phyloP scores from a whole-genome alignment of 2,113 vertebrate species.

The Lichenostomus cassidix region DNA sequence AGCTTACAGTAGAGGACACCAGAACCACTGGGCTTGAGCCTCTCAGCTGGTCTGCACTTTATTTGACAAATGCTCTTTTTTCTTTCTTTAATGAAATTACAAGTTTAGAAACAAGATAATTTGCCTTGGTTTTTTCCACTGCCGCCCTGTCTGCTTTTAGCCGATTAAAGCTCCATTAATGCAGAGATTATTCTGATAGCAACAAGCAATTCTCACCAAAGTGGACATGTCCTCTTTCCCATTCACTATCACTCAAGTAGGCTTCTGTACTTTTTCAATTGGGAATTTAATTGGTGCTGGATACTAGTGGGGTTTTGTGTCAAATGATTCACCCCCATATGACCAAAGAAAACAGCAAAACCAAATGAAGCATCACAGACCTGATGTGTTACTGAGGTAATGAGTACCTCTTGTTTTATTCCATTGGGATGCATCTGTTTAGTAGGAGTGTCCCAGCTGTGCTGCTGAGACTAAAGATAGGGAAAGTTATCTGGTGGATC shows the following conservation, averaged over 20 bases:
- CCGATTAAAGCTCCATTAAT: constrained; percentile 20
- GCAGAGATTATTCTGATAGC: not conserved
- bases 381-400: not conserved
- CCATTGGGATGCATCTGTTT: not conserved
- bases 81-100: constrained; percentile 33
- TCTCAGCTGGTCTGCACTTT: not conserved
- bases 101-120: constrained; percentile 32
- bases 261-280: not conserved
- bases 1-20: not conserved
- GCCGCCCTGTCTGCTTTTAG: not conserved
- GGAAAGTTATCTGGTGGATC: not conserved
- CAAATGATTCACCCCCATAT: not conserved
- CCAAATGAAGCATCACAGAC: not conserved
- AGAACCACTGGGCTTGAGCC: not conserved
- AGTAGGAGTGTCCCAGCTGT: not conserved
- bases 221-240: not conserved
- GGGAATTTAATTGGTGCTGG: not conserved
- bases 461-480: not conserved
- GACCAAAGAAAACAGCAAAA: constrained; percentile 5
- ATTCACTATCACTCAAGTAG: not conserved
- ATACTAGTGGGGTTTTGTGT: not conserved
- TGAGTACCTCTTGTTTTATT: not conserved
- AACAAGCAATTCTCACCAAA: not conserved
- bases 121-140: not conserved
- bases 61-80: not conserved